Evolutionary conservation across 2,797 vertebrate species (phyloP).

Genomic region (Holocentrus rufus): DNA sequence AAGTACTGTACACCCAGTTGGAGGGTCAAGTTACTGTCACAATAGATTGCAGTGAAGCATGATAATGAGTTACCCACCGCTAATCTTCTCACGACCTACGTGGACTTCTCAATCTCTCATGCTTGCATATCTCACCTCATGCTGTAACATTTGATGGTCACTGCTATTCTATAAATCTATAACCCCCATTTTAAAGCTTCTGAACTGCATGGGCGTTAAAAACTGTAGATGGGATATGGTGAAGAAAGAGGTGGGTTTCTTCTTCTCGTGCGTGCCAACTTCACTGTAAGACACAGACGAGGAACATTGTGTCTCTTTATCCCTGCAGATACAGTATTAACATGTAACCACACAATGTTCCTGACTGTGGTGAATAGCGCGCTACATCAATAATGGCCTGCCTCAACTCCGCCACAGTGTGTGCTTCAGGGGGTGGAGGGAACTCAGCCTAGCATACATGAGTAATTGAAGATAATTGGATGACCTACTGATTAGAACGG

Average conservation of each 20-base stretch:
- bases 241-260: not conserved
- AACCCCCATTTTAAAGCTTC: slow-evolving; percentile 19
- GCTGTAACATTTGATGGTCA: slow-evolving; percentile 1
- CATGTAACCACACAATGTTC: slow-evolving; percentile 36
- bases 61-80: slow-evolving; percentile 40
- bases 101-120: slow-evolving; percentile 28
- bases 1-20: slow-evolving; percentile 14
- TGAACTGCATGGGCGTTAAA: not conserved
- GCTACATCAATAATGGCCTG: slow-evolving; percentile 24
- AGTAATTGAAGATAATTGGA: slow-evolving; percentile 44
- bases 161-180: slow-evolving; percentile 8
- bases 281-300: not conserved
- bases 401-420: slow-evolving; percentile 18
- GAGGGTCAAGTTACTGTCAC: slow-evolving; percentile 22
- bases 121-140: slow-evolving; percentile 12
- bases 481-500: slow-evolving; percentile 41
- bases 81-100: slow-evolving; percentile 46
- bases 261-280: not conserved
- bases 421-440: slow-evolving; percentile 3
- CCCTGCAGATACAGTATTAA: slow-evolving; percentile 15
- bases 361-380: slow-evolving; percentile 17
- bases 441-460: not conserved
- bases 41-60: slow-evolving; percentile 23
- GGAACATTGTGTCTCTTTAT: slow-evolving; percentile 22
- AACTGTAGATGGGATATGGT: not conserved